Evolutionary conservation across 2,888 invertebrate species (phyloP), one percentile per base, ranked within the genome.

Genomic region (Urechis unicinctus): DNA sequence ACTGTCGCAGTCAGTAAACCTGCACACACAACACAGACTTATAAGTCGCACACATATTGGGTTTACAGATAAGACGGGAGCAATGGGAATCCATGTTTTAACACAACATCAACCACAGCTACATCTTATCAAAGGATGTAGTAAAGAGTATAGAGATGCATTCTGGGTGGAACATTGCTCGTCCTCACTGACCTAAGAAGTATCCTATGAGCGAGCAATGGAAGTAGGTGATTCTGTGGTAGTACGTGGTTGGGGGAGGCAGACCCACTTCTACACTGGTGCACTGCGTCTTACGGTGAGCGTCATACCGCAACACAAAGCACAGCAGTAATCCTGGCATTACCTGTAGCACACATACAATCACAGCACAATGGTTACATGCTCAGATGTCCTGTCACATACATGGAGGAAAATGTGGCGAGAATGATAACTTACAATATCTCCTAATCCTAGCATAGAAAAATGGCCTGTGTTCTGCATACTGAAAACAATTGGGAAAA

Each of bases 201-300:
- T 96, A 93, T 74, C 96, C 96, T 79, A 96, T 86, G 76, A 96
- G 85, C 73, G 95, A 95, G 84, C 95, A 96, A 83, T 96, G 96
- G 84, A 96, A 96, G 84, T 96, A 96, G 73, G 92, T 93, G 71
- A 79, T 65, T 63, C 68, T 68, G 60, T 75, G 74, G 50, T 74
- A 69, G 58, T 70, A 70, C 51, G 66, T 68, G 3, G 67, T 64
- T 62, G 83, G 82, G 63, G 83, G 82, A 2, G 76, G 83, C 58
- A 84, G 81, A 28, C 82, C 83, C 56, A 83, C 81, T 72, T 85
- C 85, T 45, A 81, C 82, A 77, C 74, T 68, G 68, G 76, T 67
- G 17, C 88, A 83, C 74, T 89, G 90, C 51, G 89, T 86, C 79
- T 93, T 92, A 81, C 96, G 96, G 82, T 95, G 94, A 13, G 95